Percentiles rank a stretch among this genome's conserved stretches.
Evolutionary conservation across 2,888 invertebrate genomes (phyloP).

Genomic region (Cephus runcator): DNA sequence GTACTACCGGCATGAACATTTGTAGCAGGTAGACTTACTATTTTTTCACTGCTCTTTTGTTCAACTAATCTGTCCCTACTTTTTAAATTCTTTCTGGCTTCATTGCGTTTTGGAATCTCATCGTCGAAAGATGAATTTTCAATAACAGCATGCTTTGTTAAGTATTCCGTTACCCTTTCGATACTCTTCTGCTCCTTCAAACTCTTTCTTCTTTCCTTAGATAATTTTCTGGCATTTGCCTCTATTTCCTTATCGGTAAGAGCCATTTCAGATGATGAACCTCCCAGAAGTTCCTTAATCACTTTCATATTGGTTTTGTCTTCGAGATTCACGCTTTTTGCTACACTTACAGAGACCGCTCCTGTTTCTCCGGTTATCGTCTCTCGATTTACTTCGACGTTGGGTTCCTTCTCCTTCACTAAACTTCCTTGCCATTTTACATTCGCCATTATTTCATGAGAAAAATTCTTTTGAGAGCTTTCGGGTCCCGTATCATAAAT

Average conservation of each 20-base stretch:
- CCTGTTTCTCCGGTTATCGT: neutral
- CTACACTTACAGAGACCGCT: neutral
- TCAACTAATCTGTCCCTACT: neutral
- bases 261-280: neutral
- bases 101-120: neutral
- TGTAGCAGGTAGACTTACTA: neutral
- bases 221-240: slow-evolving; percentile 22
- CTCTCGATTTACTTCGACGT: neutral
- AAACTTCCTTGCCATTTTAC: slow-evolving; percentile 15
- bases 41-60: neutral
- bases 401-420: slow-evolving; percentile 13
- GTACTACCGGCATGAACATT: neutral
- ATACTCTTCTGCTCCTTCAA: slow-evolving; percentile 57
- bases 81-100: neutral
- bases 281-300: neutral
- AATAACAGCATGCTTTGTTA: slow-evolving; percentile 32
- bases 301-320: neutral
- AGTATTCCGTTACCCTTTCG: slow-evolving; percentile 42
- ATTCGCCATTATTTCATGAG: slow-evolving; percentile 9
- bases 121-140: slow-evolving; percentile 8
- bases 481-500: slow-evolving; percentile 14
- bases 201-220: slow-evolving; percentile 28
- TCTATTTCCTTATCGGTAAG: slow-evolving; percentile 28
- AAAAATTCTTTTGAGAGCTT: neutral
- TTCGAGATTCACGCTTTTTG: slow-evolving; percentile 11